phyloP scores from a whole-genome alignment of 1,140 invertebrate species.

The Papilio helenus region DNA sequence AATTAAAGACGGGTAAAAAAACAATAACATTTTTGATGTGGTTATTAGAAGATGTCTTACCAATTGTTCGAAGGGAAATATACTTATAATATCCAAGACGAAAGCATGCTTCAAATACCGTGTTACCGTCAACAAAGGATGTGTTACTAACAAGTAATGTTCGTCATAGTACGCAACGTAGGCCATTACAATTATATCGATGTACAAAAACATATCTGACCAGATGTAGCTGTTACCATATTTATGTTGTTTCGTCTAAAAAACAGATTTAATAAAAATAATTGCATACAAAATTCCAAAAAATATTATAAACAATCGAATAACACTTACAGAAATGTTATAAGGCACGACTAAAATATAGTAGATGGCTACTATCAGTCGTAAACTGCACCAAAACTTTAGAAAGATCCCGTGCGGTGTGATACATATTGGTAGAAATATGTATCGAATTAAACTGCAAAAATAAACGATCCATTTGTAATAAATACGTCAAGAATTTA shows the following conservation, averaged over 20 bases:
- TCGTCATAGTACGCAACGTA: conserved; percentile 78
- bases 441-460: conserved; percentile 66
- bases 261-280: conserved; percentile 24
- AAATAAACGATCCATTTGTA: neutral
- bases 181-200: conserved; percentile 74
- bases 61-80: conserved; percentile 76
- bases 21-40: neutral
- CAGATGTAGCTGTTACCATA: conserved; percentile 51
- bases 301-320: neutral
- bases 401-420: conserved; percentile 78
- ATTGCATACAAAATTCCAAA: neutral
- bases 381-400: conserved; percentile 71
- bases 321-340: conserved; percentile 70
- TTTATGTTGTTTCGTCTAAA: conserved; percentile 65
- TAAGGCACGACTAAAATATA: conserved; percentile 70
- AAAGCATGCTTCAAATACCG: conserved; percentile 74
- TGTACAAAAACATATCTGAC: conserved; percentile 62
- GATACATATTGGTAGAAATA: conserved; percentile 73
- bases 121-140: conserved; percentile 69
- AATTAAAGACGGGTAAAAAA: conserved; percentile 40
- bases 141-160: conserved; percentile 70
- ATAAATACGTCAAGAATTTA: conserved; percentile 4
- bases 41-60: conserved; percentile 49
- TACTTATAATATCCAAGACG: conserved; percentile 64
- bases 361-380: conserved; percentile 64